Evolutionary conservation across 2,113 vertebrate species (phyloP).

Genomic region (Turnix velox): DNA sequence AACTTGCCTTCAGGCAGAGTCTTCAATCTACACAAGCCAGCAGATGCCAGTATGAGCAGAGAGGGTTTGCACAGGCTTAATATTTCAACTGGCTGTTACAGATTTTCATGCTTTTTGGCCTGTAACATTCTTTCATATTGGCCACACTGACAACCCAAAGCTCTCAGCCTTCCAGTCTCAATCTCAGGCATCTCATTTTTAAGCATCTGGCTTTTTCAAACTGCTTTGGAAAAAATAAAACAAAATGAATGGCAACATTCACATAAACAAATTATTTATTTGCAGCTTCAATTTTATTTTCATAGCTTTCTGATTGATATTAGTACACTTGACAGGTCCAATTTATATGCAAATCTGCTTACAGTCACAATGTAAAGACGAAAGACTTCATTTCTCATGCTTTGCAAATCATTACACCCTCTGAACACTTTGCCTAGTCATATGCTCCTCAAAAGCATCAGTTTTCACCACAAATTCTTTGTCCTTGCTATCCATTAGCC

Average conservation of each 20-base stretch:
- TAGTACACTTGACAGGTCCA: constrained; percentile 7
- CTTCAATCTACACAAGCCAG: background rate
- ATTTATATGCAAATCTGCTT: constrained; percentile 56
- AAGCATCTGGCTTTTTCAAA: background rate
- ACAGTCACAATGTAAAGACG: background rate
- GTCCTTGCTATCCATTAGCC: background rate
- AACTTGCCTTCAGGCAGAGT: background rate
- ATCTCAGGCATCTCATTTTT: background rate
- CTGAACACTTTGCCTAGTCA: background rate
- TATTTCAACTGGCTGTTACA: background rate
- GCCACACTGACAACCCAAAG: background rate
- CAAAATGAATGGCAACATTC: background rate
- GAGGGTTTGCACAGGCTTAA: background rate
- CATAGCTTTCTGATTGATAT: constrained; percentile 22
- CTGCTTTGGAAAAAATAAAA: background rate
- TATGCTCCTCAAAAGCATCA: constrained; percentile 4
- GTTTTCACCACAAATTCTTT: background rate
- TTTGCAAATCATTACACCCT: constrained; percentile 18
- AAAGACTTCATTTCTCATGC: constrained; percentile 28
- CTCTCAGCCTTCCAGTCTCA: background rate
- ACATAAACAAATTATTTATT: constrained; percentile 39
- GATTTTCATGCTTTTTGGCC: background rate
- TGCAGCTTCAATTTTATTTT: constrained; percentile 15
- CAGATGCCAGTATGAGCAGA: background rate
- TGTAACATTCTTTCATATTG: background rate